These are phyloP conservation scores for Macrotus californicus DNA, from an alignment of 2,113 vertebrate genomes.

Conservation along the genomic window DNA sequence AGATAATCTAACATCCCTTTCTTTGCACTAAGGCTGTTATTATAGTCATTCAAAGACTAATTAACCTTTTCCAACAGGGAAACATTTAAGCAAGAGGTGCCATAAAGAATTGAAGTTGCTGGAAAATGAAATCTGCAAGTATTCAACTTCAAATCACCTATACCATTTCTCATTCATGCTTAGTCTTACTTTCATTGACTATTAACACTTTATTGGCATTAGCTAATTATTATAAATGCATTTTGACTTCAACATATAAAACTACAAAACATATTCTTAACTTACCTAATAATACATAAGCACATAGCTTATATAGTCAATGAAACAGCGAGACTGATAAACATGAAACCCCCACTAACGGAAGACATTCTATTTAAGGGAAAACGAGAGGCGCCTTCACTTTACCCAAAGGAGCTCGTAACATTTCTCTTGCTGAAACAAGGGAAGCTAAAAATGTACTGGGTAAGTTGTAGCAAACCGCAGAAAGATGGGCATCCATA, in stretches of 20 bases:
- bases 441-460: conserved; percentile 88
- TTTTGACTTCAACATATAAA: background rate
- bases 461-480: conserved; percentile 86
- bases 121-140: conserved; percentile 94
- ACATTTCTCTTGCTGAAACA: conserved; percentile 88
- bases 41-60: conserved; percentile 72
- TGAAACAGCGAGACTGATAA: conserved; percentile 68
- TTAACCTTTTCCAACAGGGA: conserved; percentile 89
- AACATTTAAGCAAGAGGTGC: conserved; percentile 93
- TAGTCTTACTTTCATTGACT: conserved; percentile 79
- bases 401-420: conserved; percentile 91
- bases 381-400: conserved; percentile 89
- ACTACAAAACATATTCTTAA: background rate
- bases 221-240: background rate
- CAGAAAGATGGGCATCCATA: conserved; percentile 81
- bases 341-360: conserved; percentile 76
- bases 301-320: conserved; percentile 66
- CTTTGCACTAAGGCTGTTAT: conserved; percentile 20
- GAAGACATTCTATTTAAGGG: conserved; percentile 86
- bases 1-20: conserved; percentile 36
- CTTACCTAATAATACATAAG: background rate
- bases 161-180: conserved; percentile 40
- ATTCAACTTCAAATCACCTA: conserved; percentile 80
- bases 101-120: conserved; percentile 88
- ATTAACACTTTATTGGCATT: conserved; percentile 32